Conservation (phyloP, 2,888 invertebrate genomes). For the Phyllotreta striolata region DNA sequence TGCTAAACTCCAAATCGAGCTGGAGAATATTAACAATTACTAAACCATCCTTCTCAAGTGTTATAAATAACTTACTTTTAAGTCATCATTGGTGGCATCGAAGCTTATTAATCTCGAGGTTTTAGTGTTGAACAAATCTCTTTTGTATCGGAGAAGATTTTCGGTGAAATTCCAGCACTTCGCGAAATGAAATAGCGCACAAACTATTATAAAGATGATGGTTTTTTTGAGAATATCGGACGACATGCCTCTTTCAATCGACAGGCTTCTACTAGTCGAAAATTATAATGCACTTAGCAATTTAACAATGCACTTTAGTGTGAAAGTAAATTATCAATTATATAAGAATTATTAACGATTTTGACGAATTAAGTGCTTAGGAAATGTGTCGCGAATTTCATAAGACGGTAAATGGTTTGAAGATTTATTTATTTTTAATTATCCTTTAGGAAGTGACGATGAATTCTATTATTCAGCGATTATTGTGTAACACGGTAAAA, state of each 20-base stretch:
- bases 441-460: background rate
- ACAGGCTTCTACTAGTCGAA: conserved; percentile 2
- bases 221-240: conserved; percentile 1
- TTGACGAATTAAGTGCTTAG: background rate
- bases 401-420: background rate
- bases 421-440: conserved; percentile 1
- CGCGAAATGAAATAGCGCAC: background rate
- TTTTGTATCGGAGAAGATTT: conserved; percentile 4
- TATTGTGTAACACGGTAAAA: no score
- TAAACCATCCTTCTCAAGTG: background rate
- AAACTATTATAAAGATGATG: background rate
- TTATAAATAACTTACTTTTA: conserved; percentile 63
- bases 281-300: background rate
- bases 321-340: conserved; percentile 17
- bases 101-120: conserved; percentile 65
- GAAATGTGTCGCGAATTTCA: no score
- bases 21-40: conserved; percentile 51
- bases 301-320: conserved; percentile 15
- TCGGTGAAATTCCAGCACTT: conserved; percentile 17
- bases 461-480: no score
- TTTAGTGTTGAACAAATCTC: conserved; percentile 17
- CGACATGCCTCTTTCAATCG: conserved; percentile 13
- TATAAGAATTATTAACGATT: conserved; percentile 14
- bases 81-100: conserved; percentile 64
- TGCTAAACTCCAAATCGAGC: conserved; percentile 71